These are phyloP conservation scores for Otolemur garnettii DNA, from an alignment of 2,113 vertebrate species.

Conservation along the genomic window DNA sequence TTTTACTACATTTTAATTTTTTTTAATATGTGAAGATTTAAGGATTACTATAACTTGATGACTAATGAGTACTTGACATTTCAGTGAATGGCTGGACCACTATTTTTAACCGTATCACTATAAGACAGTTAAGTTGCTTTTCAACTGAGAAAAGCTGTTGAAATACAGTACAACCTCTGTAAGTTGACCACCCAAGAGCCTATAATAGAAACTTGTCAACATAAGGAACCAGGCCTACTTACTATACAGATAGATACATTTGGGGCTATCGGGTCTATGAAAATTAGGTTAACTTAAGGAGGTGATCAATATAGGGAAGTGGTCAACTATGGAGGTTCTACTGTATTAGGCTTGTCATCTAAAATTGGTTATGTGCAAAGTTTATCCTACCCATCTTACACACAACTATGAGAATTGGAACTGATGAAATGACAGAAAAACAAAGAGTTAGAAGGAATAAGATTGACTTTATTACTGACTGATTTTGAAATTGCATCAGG, in stretches of 20 bases:
- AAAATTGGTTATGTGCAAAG: not conserved
- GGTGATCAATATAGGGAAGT: no score
- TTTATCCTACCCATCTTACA: constrained; percentile 4
- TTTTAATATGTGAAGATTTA: constrained; percentile 43
- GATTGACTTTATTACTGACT: not conserved
- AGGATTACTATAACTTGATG: not conserved
- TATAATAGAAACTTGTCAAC: no score
- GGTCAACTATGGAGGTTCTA: no score
- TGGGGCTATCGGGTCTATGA: no score
- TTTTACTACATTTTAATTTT: not conserved
- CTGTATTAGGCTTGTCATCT: not conserved
- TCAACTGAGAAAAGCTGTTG: not conserved
- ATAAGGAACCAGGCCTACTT: no score
- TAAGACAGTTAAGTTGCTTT: constrained; percentile 32
- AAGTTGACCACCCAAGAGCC: no score
- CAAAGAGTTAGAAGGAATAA: constrained; percentile 35
- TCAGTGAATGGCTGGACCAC: not conserved
- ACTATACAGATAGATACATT: no score
- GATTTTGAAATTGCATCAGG: constrained; percentile 37
- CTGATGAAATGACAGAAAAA: constrained; percentile 19
- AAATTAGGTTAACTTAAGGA: no score
- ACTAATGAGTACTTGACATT: constrained; percentile 1
- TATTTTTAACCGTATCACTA: not conserved
- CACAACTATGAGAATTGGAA: not conserved
- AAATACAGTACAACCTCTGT: not conserved